Percentiles rank a stretch among this genome's conserved stretches.
phyloP scores from a whole-genome alignment of 2,797 vertebrate genomes.

The Amblyraja radiata region DNA sequence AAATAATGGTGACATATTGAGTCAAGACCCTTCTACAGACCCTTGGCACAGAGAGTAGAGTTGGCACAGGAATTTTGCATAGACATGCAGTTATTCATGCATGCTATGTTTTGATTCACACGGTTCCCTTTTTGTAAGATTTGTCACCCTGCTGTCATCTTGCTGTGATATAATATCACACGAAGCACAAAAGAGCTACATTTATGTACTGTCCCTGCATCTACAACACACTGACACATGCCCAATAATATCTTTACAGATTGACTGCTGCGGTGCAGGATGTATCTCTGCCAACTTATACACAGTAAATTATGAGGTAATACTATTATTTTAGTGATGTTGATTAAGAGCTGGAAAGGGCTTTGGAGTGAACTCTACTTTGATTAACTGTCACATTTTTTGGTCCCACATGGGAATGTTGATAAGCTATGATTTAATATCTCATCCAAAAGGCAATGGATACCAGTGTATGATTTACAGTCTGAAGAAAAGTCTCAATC shows the following conservation, averaged over 20 bases:
- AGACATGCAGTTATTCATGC: background rate
- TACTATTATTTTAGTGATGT: background rate
- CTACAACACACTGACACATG: background rate
- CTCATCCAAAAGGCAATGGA: background rate
- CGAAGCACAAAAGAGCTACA: background rate
- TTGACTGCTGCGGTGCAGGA: background rate
- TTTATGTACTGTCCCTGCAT: background rate
- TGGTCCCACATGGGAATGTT: background rate
- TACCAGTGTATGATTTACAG: background rate
- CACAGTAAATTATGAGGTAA: background rate
- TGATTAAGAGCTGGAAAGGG: background rate
- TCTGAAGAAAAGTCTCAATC: too few relatives aligned
- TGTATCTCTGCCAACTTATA: background rate
- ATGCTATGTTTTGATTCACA: background rate
- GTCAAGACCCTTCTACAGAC: too few relatives aligned
- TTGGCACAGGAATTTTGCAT: background rate
- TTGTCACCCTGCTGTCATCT: too few relatives aligned
- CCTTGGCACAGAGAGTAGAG: background rate
- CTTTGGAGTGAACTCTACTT: background rate
- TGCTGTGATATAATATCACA: background rate
- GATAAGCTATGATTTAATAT: background rate
- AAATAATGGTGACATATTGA: too few relatives aligned
- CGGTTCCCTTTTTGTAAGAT: too few relatives aligned
- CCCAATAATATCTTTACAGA: background rate
- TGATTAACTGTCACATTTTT: background rate